Base-by-base conservation (phyloP, 1,140 invertebrate species). In the Hyposmocoma kahamanoa region DNA sequence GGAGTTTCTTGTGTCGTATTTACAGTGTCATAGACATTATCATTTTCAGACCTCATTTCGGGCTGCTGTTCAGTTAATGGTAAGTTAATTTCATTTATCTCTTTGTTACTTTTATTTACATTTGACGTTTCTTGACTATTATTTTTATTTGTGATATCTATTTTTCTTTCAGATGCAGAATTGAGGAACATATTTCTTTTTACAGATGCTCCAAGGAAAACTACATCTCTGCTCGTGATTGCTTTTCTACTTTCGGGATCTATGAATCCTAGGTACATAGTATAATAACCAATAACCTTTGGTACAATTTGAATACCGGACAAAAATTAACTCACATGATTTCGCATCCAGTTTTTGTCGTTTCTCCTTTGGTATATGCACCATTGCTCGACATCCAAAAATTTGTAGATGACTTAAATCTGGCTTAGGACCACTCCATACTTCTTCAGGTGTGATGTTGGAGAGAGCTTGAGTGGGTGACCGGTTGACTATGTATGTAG, bases 391-490 rank as follows among this genome's bases (percentile, higher is more conserved):
- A 24, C 51, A 42, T 0, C 51, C 51, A 42, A 47, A 66, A 47
- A 53, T 42, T 22, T 64, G 71, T 6, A 87, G 47, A 52, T 87
- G 54, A 11, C 45, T 49, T 1, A 86, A 24, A 53, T 75, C 52
- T 19, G 53, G 53, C 28, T 52, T 63, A 10, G 30, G 24, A 13
- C 56, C 55, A 50, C 39, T 34, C 69, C 67, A 77, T 34, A 67
- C 39, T 55, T 72, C 65, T 41, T 61, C 44, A 24, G 69, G 69
- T 30, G 53, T 69, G 22, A 49, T 43, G 2, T 21, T 48, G 24
- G 18, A 22, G n/a, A 57, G 22, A 24, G 51, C 20, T 18, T 45
- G 44, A 1, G 21, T 56, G 28, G 53, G 47, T 17, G 47, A 48
- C 17, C 47, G 34, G 17, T 48, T 48, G 20, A 39, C 28, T 1